These are phyloP conservation scores for Melikaiella ostensackeni DNA, from an alignment of 2,888 invertebrate species.

Conservation along the genomic window DNA sequence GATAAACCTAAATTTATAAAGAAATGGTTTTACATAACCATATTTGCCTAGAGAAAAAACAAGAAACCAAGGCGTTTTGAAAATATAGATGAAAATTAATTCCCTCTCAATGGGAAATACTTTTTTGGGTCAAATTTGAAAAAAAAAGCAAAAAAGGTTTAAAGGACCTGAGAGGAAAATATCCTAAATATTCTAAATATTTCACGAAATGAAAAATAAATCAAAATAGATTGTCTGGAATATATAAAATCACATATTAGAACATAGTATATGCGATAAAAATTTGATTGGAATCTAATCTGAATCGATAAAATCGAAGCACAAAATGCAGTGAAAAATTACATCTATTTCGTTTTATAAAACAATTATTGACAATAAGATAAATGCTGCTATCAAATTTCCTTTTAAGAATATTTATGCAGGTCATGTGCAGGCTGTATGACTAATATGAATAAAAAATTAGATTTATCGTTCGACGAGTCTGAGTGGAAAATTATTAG, in stretches of 20 bases:
- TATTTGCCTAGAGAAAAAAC: too few relatives aligned
- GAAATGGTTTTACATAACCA: background rate
- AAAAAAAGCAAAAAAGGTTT: background rate
- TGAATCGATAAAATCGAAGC: background rate
- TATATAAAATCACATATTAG: too few relatives aligned
- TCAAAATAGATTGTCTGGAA: too few relatives aligned
- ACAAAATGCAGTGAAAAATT: background rate
- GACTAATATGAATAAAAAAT: slow-evolving; percentile 6
- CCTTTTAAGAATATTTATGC: background rate
- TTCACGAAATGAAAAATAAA: background rate
- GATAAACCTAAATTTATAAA: too few relatives aligned
- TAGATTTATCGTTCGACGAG: background rate
- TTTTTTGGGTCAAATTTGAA: background rate
- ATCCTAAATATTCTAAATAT: background rate
- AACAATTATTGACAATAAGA: background rate
- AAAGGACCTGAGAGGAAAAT: background rate
- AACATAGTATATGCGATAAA: background rate
- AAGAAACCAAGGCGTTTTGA: background rate
- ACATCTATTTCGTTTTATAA: background rate
- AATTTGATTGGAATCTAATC: background rate
- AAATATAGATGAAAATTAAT: background rate
- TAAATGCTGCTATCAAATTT: background rate
- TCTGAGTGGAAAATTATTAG: slow-evolving; percentile 16
- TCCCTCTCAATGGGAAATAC: too few relatives aligned
- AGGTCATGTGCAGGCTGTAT: background rate